Base-by-base conservation (phyloP, 2,113 vertebrate species). In the Phylloscopus whistleri region DNA sequence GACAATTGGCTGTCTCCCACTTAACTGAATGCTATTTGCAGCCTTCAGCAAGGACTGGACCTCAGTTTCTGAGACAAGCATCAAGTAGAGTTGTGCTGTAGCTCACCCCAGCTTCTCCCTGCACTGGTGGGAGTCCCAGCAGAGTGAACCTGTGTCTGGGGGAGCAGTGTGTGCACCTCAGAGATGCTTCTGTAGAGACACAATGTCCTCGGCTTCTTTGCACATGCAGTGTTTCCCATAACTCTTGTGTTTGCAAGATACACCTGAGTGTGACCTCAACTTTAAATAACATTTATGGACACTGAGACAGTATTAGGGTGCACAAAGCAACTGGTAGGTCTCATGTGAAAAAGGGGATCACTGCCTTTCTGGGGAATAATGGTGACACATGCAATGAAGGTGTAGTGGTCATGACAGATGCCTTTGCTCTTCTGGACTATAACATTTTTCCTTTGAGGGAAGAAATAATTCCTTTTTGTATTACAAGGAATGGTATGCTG, bases 151-250 rank as follows among this genome's bases (percentile, higher is more conserved):
- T 52, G 5, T 39, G 33, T 52, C 22, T 41, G 15, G 26, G 27
- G 12, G 28, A 60, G 58, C 18, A 8, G 10, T 6, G 28, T 1
- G 1, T 37, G 1, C 2, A 1, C 33, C n/a, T 56, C 20, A 8
- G 30, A 68, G 52, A 30, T 20, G 13, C 33, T 41, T 62, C 63
- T 58, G 7, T 5, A 68, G 39, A 68, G 66, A 27, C 5, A 9
- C 0, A 0, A 13, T 7, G 3, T 69, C 44, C 59, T 53, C 0
- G 0, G 51, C 33, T 30, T 35, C 69, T 82, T 63, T 56, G 18
- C 24, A 16, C 31, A 49, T 41, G 43, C 5, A 0, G 1, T 33
- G 8, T 64, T 87, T 87, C 68, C 2, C 2, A 31, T 49, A 74
- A 30, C 39, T 48, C 21, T 46, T 37, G 43, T 43, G 28, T 77